Evolutionary conservation across 2,888 invertebrate genomes (phyloP), one percentile per base, ranked within the genome.

Genomic region (Rotaria socialis): DNA sequence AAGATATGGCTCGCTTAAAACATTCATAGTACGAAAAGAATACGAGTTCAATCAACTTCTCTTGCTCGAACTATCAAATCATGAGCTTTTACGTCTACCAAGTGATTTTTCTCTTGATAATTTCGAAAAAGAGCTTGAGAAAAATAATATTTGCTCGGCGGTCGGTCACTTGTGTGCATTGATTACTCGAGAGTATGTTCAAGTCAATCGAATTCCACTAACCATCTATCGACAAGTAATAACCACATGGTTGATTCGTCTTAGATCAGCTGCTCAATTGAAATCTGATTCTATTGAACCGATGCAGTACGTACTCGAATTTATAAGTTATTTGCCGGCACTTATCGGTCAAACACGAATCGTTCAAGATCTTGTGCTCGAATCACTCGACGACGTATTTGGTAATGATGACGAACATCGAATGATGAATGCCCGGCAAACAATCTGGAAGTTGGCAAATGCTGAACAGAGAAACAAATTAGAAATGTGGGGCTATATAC

Each of bases 71-170:
- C 19, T n/a, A 41, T 74, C 74, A 10, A 41, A 74, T 74, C 41
- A 41, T 74, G 74, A 74, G 41, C 74, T 74, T 24, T 74, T 74
- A 74, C 74, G 74, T 41, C 41, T 74, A 10, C 74, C 74, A 19
- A 74, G 1, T 27, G 41, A 74, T 74, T 41, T n/a, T 11, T 74
- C 74, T 41, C 5, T 74, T 74, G 74, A 74, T 7, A 6, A 41
- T 8, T 74, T 74, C 14, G 41, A 74, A 74, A 41, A 74, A 41
- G 74, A 74, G 41, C n/a, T 74, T 19, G 0, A 41, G 3, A 5
- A 11, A 27, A 14, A 14, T 14, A 74, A 74, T 74, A 41, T 74
- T 74, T 7, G 41, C 0, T 41, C 8, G 24, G 41, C 50, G 41
- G 43, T 74, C 41, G 74, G 74, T 74, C 74, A 74, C 14, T 5